Evolutionary conservation across 2,888 invertebrate species (phyloP).

Genomic region (Scelioninae gen. 2): DNA sequence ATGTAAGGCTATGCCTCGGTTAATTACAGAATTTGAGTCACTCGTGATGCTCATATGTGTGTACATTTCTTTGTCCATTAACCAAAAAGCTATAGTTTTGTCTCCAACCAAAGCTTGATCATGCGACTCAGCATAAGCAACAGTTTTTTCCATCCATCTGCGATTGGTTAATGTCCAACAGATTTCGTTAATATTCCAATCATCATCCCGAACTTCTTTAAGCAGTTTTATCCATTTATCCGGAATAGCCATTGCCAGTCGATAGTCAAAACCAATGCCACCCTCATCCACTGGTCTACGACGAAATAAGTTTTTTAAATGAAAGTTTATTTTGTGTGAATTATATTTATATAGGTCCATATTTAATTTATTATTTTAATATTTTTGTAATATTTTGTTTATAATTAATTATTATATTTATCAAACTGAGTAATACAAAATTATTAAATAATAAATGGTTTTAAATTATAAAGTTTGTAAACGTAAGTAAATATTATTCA

Average conservation of each 20-base stretch:
- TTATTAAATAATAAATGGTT: no score
- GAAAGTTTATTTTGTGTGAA: no score
- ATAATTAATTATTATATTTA: no score
- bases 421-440: no score
- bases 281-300: conserved; percentile 92
- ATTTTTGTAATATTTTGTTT: no score
- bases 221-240: conserved; percentile 98
- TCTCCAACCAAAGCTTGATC: conserved; percentile 99
- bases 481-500: no score
- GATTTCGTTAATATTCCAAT: conserved; percentile 95
- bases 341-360: background rate
- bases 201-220: conserved; percentile 90
- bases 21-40: conserved; percentile 84
- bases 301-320: conserved; percentile 10
- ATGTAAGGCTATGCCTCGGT: conserved; percentile 96
- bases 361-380: background rate
- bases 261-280: conserved; percentile 96
- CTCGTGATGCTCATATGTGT: conserved; percentile 92
- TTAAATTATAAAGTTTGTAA: no score
- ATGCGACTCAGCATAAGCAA: conserved; percentile 98
- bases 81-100: conserved; percentile 99
- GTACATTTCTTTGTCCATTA: conserved; percentile 99
- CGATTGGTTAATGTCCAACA: conserved; percentile 95
- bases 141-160: conserved; percentile 96
- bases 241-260: conserved; percentile 99